phyloP scores from a whole-genome alignment of 2,888 invertebrate genomes.

The Lucinisca nassula region DNA sequence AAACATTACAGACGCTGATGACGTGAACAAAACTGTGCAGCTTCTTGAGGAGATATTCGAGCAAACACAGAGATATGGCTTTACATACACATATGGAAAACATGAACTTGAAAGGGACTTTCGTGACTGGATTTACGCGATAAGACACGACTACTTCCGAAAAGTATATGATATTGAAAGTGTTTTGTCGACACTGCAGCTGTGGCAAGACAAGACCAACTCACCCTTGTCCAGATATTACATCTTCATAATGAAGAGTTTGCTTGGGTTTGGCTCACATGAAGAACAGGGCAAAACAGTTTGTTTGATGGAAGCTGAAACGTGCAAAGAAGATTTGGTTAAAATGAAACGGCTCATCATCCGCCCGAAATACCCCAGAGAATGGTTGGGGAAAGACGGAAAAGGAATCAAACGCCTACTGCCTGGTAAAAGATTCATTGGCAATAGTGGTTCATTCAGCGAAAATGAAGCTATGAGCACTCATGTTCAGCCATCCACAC shows the following conservation, averaged over 20 bases:
- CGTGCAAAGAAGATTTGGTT: conserved; percentile 51
- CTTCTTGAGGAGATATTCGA: conserved; percentile 67
- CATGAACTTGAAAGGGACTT: conserved; percentile 71
- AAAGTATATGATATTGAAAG: conserved; percentile 63
- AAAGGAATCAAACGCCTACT: conserved; percentile 28
- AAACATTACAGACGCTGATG: conserved; percentile 37
- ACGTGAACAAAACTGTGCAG: conserved; percentile 52
- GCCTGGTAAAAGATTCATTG: conserved; percentile 23
- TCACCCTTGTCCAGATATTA: conserved; percentile 72
- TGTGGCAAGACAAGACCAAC: conserved; percentile 63
- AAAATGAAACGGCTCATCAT: conserved; percentile 60
- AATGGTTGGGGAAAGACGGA: conserved; percentile 71
- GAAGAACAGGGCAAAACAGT: conserved; percentile 63
- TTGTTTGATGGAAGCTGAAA: conserved; percentile 64
- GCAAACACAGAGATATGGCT: conserved; percentile 32
- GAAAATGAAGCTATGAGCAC: not conserved
- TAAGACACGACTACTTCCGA: conserved; percentile 58
- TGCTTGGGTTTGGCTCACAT: conserved; percentile 69
- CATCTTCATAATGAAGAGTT: conserved; percentile 67
- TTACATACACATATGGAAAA: conserved; percentile 19
- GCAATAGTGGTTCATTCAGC: not conserved
- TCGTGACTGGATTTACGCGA: conserved; percentile 75
- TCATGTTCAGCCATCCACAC: not conserved
- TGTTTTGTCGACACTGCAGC: conserved; percentile 65
- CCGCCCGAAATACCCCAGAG: conserved; percentile 68